Evolutionary conservation across 2,797 vertebrate genomes (phyloP).

Genomic region (Pseudochirops cupreus): DNA sequence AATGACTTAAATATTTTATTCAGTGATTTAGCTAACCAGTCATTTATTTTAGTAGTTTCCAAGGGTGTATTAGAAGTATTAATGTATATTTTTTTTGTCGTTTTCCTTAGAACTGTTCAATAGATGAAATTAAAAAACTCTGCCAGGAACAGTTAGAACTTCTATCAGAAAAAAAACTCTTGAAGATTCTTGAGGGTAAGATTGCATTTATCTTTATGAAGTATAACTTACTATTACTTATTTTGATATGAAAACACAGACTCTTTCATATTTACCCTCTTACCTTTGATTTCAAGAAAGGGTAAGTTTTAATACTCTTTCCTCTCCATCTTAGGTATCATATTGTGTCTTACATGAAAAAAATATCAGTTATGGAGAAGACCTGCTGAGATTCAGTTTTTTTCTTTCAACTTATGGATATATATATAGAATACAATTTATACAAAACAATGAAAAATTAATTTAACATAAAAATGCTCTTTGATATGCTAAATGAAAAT

Average conservation of each 20-base stretch:
- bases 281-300: slow-evolving; percentile 55
- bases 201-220: slow-evolving; percentile 60
- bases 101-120: slow-evolving; percentile 89
- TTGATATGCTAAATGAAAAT: slow-evolving; percentile 23
- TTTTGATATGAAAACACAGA: slow-evolving; percentile 40
- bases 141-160: slow-evolving; percentile 95
- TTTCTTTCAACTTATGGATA: not conserved
- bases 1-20: slow-evolving; percentile 56
- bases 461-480: slow-evolving; percentile 29
- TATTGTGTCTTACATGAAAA: slow-evolving; percentile 53
- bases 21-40: slow-evolving; percentile 54
- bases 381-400: slow-evolving; percentile 21
- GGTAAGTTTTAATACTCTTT: slow-evolving; percentile 43
- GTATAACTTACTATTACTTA: slow-evolving; percentile 42
- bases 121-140: slow-evolving; percentile 94
- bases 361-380: slow-evolving; percentile 50
- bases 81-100: slow-evolving; percentile 61
- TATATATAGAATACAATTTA: slow-evolving; percentile 24
- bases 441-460: slow-evolving; percentile 22
- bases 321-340: slow-evolving; percentile 50
- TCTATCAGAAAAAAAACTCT: slow-evolving; percentile 91
- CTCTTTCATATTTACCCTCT: slow-evolving; percentile 43
- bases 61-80: slow-evolving; percentile 57
- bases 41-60: slow-evolving; percentile 58
- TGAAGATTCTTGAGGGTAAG: slow-evolving; percentile 96